Evolutionary conservation across 2,797 vertebrate species (phyloP).

Genomic region (Takifugu ocellatus): DNA sequence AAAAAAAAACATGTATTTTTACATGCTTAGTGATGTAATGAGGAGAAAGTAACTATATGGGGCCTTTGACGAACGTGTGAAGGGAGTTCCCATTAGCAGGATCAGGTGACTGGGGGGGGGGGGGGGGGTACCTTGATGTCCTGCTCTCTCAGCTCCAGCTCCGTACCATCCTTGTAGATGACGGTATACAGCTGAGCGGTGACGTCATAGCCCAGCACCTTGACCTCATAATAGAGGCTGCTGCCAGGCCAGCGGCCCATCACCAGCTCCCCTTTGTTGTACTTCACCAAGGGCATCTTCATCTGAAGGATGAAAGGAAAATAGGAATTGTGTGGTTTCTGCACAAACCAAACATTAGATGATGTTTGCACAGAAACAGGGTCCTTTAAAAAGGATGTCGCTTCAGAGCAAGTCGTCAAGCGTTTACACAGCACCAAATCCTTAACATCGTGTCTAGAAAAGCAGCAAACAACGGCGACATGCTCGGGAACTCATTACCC

Average conservation of each 20-base stretch:
- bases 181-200: conserved; percentile 85
- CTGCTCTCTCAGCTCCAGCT: conserved; percentile 86
- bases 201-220: conserved; percentile 79
- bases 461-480: too few species aligned
- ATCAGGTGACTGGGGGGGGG: too few species aligned
- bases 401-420: too few species aligned
- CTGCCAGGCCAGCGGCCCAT: conserved; percentile 99
- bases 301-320: conserved; percentile 39
- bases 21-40: too few species aligned
- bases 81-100: too few species aligned
- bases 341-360: too few species aligned
- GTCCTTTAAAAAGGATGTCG: conserved; percentile 6
- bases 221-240: conserved; percentile 91
- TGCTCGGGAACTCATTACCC: not conserved
- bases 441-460: too few species aligned
- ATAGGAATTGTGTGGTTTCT: not conserved
- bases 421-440: too few species aligned
- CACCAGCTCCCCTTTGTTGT: conserved; percentile 85
- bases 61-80: too few species aligned
- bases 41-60: too few species aligned
- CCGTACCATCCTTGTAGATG: conserved; percentile 95
- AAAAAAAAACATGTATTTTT: too few species aligned
- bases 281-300: conserved; percentile 84
- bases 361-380: too few species aligned
- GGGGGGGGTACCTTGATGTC: conserved; percentile 82